These are phyloP conservation scores for Gymnoscopelus braueri DNA, from an alignment of 2,797 vertebrate genomes.

Conservation along the genomic window DNA sequence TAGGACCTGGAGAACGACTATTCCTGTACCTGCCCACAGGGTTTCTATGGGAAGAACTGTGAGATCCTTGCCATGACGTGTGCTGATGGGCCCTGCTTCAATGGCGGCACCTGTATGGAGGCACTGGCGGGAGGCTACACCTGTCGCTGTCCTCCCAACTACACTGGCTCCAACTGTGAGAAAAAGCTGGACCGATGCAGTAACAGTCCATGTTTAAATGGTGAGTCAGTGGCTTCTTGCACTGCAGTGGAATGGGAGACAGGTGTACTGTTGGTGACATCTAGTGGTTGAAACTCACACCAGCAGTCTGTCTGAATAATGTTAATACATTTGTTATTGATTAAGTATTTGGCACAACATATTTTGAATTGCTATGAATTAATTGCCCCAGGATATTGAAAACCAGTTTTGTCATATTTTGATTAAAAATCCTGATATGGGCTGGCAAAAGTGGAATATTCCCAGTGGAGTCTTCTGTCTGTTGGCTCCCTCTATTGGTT, in stretches of 20 bases:
- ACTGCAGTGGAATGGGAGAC: slow-evolving; percentile 56
- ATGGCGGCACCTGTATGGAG: slow-evolving; percentile 87
- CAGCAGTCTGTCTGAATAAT: neutral
- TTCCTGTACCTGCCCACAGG: slow-evolving; percentile 89
- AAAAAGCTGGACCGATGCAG: slow-evolving; percentile 93
- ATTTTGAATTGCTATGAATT: too few relatives aligned
- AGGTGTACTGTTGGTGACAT: slow-evolving; percentile 60
- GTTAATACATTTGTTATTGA: too few relatives aligned
- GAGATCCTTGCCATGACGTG: slow-evolving; percentile 93
- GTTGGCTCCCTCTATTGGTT: slow-evolving; percentile 11
- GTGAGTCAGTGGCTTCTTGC: slow-evolving; percentile 63
- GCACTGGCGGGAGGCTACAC: slow-evolving; percentile 80
- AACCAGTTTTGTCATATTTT: neutral
- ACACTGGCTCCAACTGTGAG: slow-evolving; percentile 95
- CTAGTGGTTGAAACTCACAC: slow-evolving; percentile 48
- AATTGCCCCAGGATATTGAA: too few relatives aligned
- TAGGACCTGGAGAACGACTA: slow-evolving; percentile 90
- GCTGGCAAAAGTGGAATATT: neutral
- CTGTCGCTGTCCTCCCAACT: slow-evolving; percentile 87
- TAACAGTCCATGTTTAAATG: slow-evolving; percentile 81
- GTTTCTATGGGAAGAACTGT: slow-evolving; percentile 92
- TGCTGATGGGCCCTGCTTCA: slow-evolving; percentile 91
- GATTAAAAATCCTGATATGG: neutral
- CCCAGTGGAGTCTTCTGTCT: neutral
- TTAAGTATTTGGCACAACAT: too few relatives aligned